Conservation (phyloP, 2,888 invertebrate species). For the Monopis laevigella region DNA sequence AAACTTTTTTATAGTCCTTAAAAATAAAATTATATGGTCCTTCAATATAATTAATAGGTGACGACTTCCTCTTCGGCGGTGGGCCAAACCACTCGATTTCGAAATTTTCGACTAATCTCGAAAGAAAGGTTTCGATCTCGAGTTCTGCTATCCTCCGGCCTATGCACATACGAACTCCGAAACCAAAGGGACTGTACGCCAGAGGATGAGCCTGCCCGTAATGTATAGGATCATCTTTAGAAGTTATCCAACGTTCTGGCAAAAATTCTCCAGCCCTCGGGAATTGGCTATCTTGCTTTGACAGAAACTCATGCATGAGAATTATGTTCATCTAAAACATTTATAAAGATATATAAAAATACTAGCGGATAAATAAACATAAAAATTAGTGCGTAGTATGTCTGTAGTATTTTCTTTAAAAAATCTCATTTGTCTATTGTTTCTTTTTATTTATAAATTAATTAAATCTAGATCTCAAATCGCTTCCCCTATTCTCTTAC, state of each 20-base stretch:
- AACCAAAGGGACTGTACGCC: constrained; percentile 72
- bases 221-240: constrained; percentile 36
- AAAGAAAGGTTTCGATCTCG: constrained; percentile 11
- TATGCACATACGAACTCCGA: constrained; percentile 73
- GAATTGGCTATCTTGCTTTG: constrained; percentile 71
- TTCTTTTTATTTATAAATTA: constrained; percentile 47
- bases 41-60: constrained; percentile 4
- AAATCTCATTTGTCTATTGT: too few species aligned
- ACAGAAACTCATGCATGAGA: constrained; percentile 73
- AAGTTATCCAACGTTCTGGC: constrained; percentile 78
- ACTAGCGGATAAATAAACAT: too few species aligned
- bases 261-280: constrained; percentile 69
- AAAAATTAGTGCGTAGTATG: too few species aligned
- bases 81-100: constrained; percentile 12
- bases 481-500: too few species aligned
- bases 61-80: constrained; percentile 1
- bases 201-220: constrained; percentile 67
- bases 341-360: constrained; percentile 16
- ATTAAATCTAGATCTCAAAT: too few species aligned
- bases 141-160: constrained; percentile 36
- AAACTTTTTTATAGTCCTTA: constrained; percentile 5
- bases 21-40: constrained; percentile 13
- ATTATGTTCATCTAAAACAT: constrained; percentile 70
- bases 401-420: too few species aligned
- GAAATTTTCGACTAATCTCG: constrained; percentile 12